phyloP scores from a whole-genome alignment of 2,113 vertebrate genomes.

The Chamaetylas fuelleborni region DNA sequence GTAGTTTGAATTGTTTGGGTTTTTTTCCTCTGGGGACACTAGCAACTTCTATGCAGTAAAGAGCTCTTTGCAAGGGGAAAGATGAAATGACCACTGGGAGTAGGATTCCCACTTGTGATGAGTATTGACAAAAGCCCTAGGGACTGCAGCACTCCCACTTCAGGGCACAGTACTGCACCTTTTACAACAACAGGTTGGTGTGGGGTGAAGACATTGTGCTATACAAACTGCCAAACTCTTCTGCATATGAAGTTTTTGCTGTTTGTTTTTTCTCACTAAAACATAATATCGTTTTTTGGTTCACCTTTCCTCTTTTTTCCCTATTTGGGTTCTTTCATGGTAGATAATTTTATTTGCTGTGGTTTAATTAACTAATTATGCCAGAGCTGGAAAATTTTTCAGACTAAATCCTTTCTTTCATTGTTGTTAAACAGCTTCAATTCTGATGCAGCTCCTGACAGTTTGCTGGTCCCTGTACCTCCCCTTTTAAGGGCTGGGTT shows the following conservation, averaged over 20 bases:
- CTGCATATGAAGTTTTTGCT: not conserved
- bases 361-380: constrained; percentile 48
- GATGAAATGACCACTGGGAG: not conserved
- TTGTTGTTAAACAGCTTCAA: not conserved
- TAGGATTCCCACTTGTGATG: not conserved
- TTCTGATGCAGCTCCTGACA: not conserved
- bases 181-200: not conserved
- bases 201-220: not conserved
- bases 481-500: not conserved
- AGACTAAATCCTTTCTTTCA: not conserved
- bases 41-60: not conserved
- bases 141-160: not conserved
- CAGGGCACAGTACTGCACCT: not conserved
- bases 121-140: not conserved
- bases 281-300: not conserved
- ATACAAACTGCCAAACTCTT: not conserved
- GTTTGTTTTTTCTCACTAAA: not conserved
- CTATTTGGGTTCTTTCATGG: not conserved
- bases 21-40: not conserved
- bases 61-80: not conserved
- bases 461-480: not conserved
- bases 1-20: not conserved
- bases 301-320: not conserved
- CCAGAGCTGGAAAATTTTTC: not conserved
- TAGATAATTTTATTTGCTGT: not conserved